Evolutionary conservation across 2,888 invertebrate species (phyloP).

Genomic region (Lamellibrachia satsuma): DNA sequence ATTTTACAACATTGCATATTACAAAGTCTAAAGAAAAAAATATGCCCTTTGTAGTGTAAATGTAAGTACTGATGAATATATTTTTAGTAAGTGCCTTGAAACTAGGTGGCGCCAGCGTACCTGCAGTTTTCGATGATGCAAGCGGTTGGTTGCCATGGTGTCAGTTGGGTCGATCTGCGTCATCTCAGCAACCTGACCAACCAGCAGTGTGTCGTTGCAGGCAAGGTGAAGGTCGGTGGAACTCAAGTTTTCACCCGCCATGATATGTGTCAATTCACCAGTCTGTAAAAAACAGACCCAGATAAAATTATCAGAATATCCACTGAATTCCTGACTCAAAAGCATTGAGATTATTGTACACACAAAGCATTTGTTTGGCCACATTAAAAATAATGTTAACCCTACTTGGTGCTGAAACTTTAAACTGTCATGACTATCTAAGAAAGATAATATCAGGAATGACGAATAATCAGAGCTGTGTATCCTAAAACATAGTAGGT

Average conservation of each 20-base stretch:
- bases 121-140: slow-evolving; percentile 63
- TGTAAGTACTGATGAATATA: neutral
- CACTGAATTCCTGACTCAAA: neutral
- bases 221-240: slow-evolving; percentile 64
- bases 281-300: slow-evolving; percentile 49
- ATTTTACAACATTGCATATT: neutral
- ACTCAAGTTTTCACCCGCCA: slow-evolving; percentile 63
- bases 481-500: neutral
- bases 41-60: neutral
- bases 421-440: neutral
- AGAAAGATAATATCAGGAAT: neutral
- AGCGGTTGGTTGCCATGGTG: slow-evolving; percentile 52
- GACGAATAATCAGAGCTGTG: neutral
- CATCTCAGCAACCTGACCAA: slow-evolving; percentile 64
- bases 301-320: neutral
- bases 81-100: neutral
- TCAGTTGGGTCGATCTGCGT: slow-evolving; percentile 50
- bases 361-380: neutral
- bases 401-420: neutral
- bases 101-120: slow-evolving; percentile 43
- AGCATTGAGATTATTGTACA: neutral
- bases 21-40: neutral
- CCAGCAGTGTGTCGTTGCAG: slow-evolving; percentile 61
- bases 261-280: slow-evolving; percentile 62
- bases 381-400: neutral